A percentile compares a stretch with the other conserved stretches of the same genome.
phyloP scores from a whole-genome alignment of 2,888 invertebrate genomes.

The Hanleya hanleyi region DNA sequence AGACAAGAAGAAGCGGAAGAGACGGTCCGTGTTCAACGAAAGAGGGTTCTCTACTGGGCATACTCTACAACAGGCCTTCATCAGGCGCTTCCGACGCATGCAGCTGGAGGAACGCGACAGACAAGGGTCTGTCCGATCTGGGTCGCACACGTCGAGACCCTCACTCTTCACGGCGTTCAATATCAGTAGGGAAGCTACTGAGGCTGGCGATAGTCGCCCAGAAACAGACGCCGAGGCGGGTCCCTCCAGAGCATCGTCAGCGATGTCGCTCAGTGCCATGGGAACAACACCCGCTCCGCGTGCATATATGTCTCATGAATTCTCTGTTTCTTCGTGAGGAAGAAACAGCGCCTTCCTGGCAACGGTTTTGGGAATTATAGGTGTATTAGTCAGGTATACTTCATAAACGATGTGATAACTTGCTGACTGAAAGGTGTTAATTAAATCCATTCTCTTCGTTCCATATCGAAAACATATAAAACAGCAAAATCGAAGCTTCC shows the following conservation, averaged over 20 bases:
- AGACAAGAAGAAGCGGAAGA: constrained; percentile 21
- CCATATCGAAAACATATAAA: no score
- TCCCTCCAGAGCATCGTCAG: not conserved
- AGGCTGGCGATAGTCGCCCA: not conserved
- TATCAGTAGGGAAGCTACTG: constrained; percentile 1
- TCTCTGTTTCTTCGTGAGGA: not conserved
- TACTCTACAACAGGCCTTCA: constrained; percentile 50
- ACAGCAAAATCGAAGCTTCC: not conserved
- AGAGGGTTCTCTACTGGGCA: constrained; percentile 45
- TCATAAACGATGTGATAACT: constrained; percentile 3
- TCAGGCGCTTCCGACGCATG: constrained; percentile 42
- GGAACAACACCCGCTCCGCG: not conserved
- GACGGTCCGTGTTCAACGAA: constrained; percentile 43
- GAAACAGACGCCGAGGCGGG: not conserved
- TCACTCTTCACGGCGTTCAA: not conserved
- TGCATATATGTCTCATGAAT: not conserved
- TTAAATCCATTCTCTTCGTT: no score
- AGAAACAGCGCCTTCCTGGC: not conserved
- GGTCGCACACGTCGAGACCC: not conserved
- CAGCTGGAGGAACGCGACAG: not conserved
- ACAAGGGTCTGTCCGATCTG: not conserved
- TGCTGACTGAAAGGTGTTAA: not conserved
- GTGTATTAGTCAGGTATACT: not conserved
- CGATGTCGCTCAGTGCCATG: not conserved
- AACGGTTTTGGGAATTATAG: not conserved